Evolutionary conservation across 2,888 invertebrate genomes (phyloP).

Genomic region (Meiosimyza decipiens): DNA sequence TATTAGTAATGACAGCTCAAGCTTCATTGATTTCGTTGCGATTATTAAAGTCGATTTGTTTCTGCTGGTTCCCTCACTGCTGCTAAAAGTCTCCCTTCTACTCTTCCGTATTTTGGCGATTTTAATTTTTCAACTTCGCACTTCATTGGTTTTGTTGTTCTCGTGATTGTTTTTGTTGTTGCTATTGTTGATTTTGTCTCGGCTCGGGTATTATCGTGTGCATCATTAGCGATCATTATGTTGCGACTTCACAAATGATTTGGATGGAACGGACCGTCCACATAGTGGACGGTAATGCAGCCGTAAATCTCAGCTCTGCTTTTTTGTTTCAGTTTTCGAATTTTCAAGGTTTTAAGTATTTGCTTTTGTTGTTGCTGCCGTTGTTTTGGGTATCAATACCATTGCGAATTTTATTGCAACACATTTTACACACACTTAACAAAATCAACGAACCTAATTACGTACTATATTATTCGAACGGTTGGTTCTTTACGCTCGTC

Average conservation of each 20-base stretch:
- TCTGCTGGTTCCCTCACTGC: conserved; percentile 19
- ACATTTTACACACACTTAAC: conserved; percentile 29
- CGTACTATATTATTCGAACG: not conserved
- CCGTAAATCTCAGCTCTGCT: not conserved
- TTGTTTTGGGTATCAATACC: conserved; percentile 2
- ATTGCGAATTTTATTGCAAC: conserved; percentile 27
- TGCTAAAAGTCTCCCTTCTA: no score
- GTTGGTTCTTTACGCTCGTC: not conserved
- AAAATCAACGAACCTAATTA: conserved; percentile 25
- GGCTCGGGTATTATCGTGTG: conserved; percentile 9
- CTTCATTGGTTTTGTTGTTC: conserved; percentile 17
- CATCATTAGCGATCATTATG: conserved; percentile 18
- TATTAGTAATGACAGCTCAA: no score
- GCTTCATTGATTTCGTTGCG: not conserved
- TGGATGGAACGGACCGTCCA: not conserved
- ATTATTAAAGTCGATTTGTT: conserved; percentile 10
- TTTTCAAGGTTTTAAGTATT: conserved; percentile 1
- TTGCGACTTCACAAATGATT: conserved; percentile 11
- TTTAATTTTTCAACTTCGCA: not conserved
- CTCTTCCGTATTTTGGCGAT: no score
- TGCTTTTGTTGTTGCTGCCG: conserved; percentile 14
- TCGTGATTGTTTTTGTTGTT: not conserved
- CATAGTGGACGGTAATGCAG: conserved; percentile 7
- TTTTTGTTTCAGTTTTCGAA: conserved; percentile 4
- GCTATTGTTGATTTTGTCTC: not conserved